Percentiles rank a stretch among this genome's conserved stretches.
Evolutionary conservation across 2,797 vertebrate species (phyloP).

Genomic region (Sebastes hubbsi): DNA sequence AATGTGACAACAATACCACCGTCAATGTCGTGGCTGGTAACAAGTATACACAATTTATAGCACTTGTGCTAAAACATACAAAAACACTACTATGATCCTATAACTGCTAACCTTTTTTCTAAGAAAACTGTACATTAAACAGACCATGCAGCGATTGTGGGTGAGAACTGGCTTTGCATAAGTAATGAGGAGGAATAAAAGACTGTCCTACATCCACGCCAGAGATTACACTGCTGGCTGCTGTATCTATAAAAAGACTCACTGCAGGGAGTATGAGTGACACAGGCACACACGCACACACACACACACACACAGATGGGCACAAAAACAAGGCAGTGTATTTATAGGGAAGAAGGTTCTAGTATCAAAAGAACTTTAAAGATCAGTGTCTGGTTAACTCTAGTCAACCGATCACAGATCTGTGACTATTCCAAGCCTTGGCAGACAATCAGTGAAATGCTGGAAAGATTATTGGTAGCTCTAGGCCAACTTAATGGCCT

Average conservation of each 20-base stretch:
- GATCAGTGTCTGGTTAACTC: conserved; percentile 52
- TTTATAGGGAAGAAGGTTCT: conserved; percentile 66
- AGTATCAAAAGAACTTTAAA: conserved; percentile 48
- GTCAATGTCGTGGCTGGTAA: too few relatives aligned
- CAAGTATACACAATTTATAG: background rate
- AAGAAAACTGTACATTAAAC: conserved; percentile 43
- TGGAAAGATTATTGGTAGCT: conserved; percentile 48
- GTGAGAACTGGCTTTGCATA: conserved; percentile 73
- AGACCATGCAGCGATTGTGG: conserved; percentile 53
- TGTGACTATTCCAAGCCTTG: conserved; percentile 40
- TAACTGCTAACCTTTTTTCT: conserved; percentile 30
- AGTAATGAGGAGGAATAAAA: conserved; percentile 73
- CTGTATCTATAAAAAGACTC: conserved; percentile 77
- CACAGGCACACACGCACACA: conserved; percentile 50
- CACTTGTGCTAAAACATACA: background rate
- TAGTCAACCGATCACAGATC: conserved; percentile 52
- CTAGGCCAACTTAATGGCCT: conserved; percentile 29
- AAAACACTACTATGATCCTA: background rate
- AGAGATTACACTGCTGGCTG: conserved; percentile 77
- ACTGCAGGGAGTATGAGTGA: conserved; percentile 72
- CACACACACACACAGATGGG: conserved; percentile 16
- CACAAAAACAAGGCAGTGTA: conserved; percentile 60
- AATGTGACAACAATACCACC: background rate
- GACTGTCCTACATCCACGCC: conserved; percentile 72
- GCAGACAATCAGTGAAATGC: conserved; percentile 45